phyloP scores from a whole-genome alignment of 2,113 vertebrate genomes.

The Podarcis raffonei region DNA sequence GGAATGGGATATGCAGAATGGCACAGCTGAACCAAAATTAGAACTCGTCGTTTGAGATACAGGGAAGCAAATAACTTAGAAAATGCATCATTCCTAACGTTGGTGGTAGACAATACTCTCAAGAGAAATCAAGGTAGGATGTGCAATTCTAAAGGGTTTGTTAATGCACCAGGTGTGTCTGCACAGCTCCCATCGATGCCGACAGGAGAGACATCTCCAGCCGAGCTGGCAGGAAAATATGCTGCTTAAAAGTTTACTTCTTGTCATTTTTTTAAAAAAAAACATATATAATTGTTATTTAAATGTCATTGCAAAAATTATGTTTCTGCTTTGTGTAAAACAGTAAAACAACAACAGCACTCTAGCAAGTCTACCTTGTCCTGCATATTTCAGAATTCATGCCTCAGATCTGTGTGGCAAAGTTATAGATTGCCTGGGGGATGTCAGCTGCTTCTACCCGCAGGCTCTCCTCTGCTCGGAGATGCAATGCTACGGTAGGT shows the following conservation, averaged over 20 bases:
- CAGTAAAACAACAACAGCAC: not conserved
- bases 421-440: conserved; percentile 62
- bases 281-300: conserved; percentile 28
- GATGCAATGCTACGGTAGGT: not conserved
- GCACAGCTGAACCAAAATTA: conserved; percentile 44
- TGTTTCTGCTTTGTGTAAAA: conserved; percentile 25
- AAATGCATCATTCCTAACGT: conserved; percentile 44
- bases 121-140: conserved; percentile 45
- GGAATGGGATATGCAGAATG: conserved; percentile 19
- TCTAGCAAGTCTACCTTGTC: not conserved
- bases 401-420: conserved; percentile 32
- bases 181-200: conserved; percentile 18
- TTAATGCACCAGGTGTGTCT: conserved; percentile 46
- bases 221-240: conserved; percentile 25
- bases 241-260: conserved; percentile 35
- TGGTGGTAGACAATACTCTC: conserved; percentile 14
- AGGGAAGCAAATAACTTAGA: conserved; percentile 57
- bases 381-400: conserved; percentile 2
- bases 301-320: conserved; percentile 69
- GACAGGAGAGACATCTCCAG: conserved; percentile 19
- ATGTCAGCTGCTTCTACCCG: conserved; percentile 65
- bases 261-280: not conserved
- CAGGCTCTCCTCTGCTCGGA: conserved; percentile 45
- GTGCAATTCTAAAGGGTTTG: conserved; percentile 58
- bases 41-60: conserved; percentile 50